Evolutionary conservation across 2,888 invertebrate genomes (phyloP), one percentile per base, ranked within the genome.

Genomic region (Drosophila neonasuta): DNA sequence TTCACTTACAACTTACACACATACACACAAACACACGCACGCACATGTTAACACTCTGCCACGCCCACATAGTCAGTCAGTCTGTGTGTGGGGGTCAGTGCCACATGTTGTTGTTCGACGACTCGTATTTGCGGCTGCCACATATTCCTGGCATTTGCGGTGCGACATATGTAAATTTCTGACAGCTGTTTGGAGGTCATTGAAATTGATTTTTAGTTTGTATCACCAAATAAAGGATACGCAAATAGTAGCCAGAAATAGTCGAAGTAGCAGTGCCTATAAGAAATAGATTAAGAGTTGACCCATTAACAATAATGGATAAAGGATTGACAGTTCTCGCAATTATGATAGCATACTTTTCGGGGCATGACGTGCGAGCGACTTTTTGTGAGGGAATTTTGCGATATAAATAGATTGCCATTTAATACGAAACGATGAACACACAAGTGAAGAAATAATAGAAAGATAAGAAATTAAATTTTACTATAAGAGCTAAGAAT

Each of bases 151-250:
- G 24, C 20, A 57, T 51, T 63, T 74, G 71, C 65, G 64, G 55
- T 55, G 63, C 61, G 84, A 74, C 81, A 80, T 71, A 84, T 81
- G 80, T 72, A 75, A 80, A 86, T 86, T 71, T 65, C 62, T 77
- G 86, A 66, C 77, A 71, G 59, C 59, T 80, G 67, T 69, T 84
- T 69, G 62, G 71, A 64, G 87, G 81, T 71, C 81, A 74, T 81
- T 68, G 49, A 60, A 78, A 84, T 81, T 84, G 75, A 74, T 77
- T 80, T 73, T 64, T 52, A 67, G 63, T 50, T 48, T n/a, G 9
- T 9, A 32, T 39, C 48, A 34, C 24, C 6, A 20, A 6, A 10
- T 8, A 8, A 36, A 41, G 11, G 2, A 4, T 32, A 41, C 3
- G 7, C 20, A 61, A 45, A 55, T 44, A 30, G n/a, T 0, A 42